Conservation (phyloP, 2,888 invertebrate genomes). For the Sycophila texana region DNA sequence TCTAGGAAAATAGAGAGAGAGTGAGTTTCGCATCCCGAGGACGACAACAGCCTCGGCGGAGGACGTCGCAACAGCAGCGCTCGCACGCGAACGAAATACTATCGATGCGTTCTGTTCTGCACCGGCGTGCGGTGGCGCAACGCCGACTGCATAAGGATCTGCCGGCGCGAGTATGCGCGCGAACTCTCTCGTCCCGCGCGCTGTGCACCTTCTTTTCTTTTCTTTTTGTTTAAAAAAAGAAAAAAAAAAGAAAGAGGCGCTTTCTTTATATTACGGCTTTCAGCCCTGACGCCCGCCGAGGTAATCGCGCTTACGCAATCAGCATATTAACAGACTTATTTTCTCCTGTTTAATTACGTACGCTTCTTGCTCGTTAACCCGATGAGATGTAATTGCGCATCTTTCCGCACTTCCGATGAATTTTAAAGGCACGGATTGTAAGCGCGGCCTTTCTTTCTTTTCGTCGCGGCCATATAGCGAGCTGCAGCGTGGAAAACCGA, state of each 20-base stretch:
- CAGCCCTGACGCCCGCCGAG: neutral
- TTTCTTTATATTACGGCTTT: slow-evolving; percentile 10
- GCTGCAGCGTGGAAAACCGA: neutral
- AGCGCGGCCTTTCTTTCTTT: neutral
- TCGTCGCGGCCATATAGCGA: neutral
- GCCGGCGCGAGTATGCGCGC: too few species aligned
- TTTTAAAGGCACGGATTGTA: slow-evolving; percentile 4
- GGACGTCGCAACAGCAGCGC: neutral
- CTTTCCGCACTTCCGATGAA: slow-evolving; percentile 42
- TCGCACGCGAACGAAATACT: neutral
- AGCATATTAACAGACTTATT: slow-evolving; percentile 30
- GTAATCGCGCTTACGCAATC: slow-evolving; percentile 19
- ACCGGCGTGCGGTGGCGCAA: neutral
- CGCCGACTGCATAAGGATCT: neutral
- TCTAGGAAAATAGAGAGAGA: neutral
- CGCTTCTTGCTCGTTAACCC: slow-evolving; percentile 42
- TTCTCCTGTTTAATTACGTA: slow-evolving; percentile 16
- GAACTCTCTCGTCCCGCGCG: too few species aligned
- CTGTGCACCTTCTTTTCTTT: too few species aligned
- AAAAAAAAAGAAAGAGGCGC: neutral
- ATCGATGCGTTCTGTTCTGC: neutral
- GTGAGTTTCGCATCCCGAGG: neutral
- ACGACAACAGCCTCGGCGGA: neutral
- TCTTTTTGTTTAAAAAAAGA: too few species aligned
- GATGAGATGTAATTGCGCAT: slow-evolving; percentile 26